Conservation (phyloP, 2,113 vertebrate species). For the Xenotilapia leptura region DNA sequence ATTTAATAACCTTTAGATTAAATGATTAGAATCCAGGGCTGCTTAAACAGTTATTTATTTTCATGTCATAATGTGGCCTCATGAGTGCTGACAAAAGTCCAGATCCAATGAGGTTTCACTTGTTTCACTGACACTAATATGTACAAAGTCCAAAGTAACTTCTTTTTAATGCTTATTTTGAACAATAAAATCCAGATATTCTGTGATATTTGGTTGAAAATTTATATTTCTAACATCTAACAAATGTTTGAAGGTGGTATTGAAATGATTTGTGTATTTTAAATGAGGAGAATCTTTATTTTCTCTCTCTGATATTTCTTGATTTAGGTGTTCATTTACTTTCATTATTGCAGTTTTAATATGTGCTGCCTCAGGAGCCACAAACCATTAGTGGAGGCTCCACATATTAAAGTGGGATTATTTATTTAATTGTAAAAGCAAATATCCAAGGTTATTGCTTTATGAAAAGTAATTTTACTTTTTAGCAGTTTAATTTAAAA, state of each 20-base stretch:
- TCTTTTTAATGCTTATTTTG: background rate
- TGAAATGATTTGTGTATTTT: fast-evolving
- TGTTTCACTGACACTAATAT: background rate
- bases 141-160: background rate
- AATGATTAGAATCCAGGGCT: background rate
- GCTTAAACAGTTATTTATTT: background rate
- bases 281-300: background rate
- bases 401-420: background rate
- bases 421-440: background rate
- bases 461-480: background rate
- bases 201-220: fast-evolving
- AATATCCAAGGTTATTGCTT: background rate
- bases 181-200: background rate
- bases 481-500: background rate
- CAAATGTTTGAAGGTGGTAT: fast-evolving
- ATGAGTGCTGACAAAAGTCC: background rate
- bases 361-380: background rate
- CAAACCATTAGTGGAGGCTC: background rate
- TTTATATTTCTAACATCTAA: fast-evolving
- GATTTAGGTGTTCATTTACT: background rate
- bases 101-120: background rate
- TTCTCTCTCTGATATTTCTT: background rate
- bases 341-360: background rate
- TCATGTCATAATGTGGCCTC: background rate
- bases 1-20: background rate